A percentile compares a stretch with the other conserved stretches of the same genome.
Evolutionary conservation across 2,888 invertebrate genomes (phyloP).

Genomic region (Oxystoma pomonae): DNA sequence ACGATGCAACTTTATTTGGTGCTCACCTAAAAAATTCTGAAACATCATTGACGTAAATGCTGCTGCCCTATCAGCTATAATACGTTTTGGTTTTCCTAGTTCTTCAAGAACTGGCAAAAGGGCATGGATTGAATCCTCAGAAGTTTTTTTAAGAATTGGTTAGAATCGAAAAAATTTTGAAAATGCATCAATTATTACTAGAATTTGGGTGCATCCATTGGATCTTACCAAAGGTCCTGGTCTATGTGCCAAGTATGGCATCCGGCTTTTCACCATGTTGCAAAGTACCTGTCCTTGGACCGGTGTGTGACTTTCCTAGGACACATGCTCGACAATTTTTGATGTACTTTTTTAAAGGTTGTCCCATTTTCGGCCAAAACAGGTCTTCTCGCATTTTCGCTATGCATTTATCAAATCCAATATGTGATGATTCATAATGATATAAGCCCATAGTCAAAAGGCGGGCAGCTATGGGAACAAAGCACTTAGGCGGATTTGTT

Average conservation of each 20-base stretch:
- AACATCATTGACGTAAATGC: slow-evolving; percentile 18
- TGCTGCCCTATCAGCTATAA: slow-evolving; percentile 20
- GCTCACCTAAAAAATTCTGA: slow-evolving; percentile 18
- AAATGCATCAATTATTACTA: slow-evolving; percentile 26
- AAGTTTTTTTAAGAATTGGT: slow-evolving; percentile 22
- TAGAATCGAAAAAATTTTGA: slow-evolving; percentile 23
- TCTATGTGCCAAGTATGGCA: slow-evolving; percentile 28
- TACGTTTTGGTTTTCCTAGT: slow-evolving; percentile 19
- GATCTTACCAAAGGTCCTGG: slow-evolving; percentile 25
- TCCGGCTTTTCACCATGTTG: slow-evolving; percentile 24
- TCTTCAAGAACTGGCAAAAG: slow-evolving; percentile 20
- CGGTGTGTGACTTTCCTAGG: slow-evolving; percentile 28
- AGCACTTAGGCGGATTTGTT: not conserved
- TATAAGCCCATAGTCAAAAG: slow-evolving; percentile 16
- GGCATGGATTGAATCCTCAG: slow-evolving; percentile 21
- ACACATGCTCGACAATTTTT: slow-evolving; percentile 20
- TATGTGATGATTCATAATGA: slow-evolving; percentile 22
- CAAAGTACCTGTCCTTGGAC: slow-evolving; percentile 20
- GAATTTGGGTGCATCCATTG: slow-evolving; percentile 23
- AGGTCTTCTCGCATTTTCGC: slow-evolving; percentile 23
- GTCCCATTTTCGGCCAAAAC: slow-evolving; percentile 23
- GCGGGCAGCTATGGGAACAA: slow-evolving; percentile 7
- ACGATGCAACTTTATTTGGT: slow-evolving; percentile 16
- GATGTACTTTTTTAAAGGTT: too few species aligned
- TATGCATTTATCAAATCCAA: slow-evolving; percentile 23